Evolutionary conservation across 1,140 invertebrate genomes (phyloP).

Genomic region (Panulirus ornatus): DNA sequence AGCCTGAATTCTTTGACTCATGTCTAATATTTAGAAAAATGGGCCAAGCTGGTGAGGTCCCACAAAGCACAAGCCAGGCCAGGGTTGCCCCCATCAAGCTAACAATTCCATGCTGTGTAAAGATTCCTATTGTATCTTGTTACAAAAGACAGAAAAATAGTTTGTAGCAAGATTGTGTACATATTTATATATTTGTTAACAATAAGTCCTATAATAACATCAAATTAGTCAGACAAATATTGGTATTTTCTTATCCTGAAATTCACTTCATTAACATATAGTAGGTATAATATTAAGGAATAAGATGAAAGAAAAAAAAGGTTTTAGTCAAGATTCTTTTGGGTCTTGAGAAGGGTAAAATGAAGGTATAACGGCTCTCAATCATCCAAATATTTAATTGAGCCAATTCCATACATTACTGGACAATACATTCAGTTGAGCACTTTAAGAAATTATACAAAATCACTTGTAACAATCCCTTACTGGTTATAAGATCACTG

Average conservation of each 20-base stretch:
- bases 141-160: slow-evolving; percentile 73
- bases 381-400: too few relatives aligned
- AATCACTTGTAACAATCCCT: too few relatives aligned
- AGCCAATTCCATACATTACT: too few relatives aligned
- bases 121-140: slow-evolving; percentile 73
- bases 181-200: slow-evolving; percentile 74
- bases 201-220: slow-evolving; percentile 73
- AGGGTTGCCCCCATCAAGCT: slow-evolving; percentile 67
- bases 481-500: too few relatives aligned
- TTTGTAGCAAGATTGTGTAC: slow-evolving; percentile 74
- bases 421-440: too few relatives aligned
- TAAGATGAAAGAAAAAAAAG: too few relatives aligned
- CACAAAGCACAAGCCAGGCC: slow-evolving; percentile 59
- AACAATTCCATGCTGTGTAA: slow-evolving; percentile 71
- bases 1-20: slow-evolving; percentile 38
- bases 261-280: too few relatives aligned
- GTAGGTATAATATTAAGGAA: too few relatives aligned
- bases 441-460: too few relatives aligned
- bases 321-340: too few relatives aligned
- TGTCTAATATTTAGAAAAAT: slow-evolving; percentile 16
- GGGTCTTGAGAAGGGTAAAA: too few relatives aligned
- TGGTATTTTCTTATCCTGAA: slow-evolving; percentile 51
- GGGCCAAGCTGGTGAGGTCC: slow-evolving; percentile 15
- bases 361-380: too few relatives aligned
- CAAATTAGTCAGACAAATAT: slow-evolving; percentile 67